phyloP scores from a whole-genome alignment of 30 jellyfish, hydroid and myxozoan genomes.

The Aurelia coerulea region DNA sequence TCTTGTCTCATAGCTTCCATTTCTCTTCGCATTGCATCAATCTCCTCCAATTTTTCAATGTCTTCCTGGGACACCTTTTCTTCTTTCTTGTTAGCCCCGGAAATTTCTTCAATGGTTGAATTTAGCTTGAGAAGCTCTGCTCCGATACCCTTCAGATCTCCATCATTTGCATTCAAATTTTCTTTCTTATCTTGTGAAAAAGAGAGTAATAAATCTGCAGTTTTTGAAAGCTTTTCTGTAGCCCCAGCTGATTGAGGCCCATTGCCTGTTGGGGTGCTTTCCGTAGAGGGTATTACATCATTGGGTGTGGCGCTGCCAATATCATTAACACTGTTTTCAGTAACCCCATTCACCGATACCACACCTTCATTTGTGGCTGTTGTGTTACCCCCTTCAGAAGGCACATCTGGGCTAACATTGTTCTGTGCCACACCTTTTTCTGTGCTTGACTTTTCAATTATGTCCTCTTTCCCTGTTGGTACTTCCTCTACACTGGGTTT shows the following conservation, averaged over 20 bases:
- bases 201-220: constrained; percentile 62
- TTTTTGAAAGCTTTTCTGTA: constrained; percentile 59
- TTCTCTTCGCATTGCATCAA: constrained; percentile 58
- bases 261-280: constrained; percentile 15
- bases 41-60: constrained; percentile 44
- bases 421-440: too few species aligned
- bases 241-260: neutral
- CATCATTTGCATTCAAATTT: constrained; percentile 1
- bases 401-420: neutral
- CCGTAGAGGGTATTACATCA: constrained; percentile 4
- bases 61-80: constrained; percentile 42
- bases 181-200: constrained; percentile 62
- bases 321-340: neutral
- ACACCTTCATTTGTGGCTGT: neutral
- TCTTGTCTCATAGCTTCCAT: constrained; percentile 58
- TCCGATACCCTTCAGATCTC: constrained; percentile 44
- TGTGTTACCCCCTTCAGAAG: neutral
- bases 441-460: too few species aligned
- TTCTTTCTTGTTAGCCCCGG: neutral
- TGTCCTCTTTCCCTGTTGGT: too few species aligned
- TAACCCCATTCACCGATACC: neutral
- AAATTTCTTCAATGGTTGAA: constrained; percentile 34
- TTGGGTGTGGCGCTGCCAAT: neutral
- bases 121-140: constrained; percentile 54
- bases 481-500: constrained; percentile 6